These are phyloP conservation scores for Coelinius sp. DNA, from an alignment of 2,888 invertebrate genomes.

Conservation along the genomic window DNA sequence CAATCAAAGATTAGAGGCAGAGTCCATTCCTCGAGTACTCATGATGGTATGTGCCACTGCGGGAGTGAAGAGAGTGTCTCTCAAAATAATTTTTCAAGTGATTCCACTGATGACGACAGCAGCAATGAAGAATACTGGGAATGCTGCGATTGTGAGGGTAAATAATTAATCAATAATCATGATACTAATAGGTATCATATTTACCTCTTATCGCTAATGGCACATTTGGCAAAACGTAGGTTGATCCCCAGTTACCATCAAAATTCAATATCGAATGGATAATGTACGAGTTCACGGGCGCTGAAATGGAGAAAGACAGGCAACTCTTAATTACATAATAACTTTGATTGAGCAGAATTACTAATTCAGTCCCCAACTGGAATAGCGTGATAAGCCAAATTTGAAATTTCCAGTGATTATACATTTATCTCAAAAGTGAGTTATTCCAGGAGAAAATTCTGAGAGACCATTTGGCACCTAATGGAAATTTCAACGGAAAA, in stretches of 20 bases:
- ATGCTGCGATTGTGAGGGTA: constrained; percentile 53
- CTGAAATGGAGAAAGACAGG: constrained; percentile 68
- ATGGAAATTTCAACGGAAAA: too few species aligned
- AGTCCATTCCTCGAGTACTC: neutral
- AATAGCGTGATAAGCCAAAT: neutral
- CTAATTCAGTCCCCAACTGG: neutral
- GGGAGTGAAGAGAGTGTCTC: neutral
- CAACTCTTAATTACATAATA: neutral
- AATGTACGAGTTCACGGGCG: constrained; percentile 71
- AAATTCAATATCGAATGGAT: constrained; percentile 72
- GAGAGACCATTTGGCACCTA: too few species aligned
- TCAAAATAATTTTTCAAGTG: constrained; percentile 3
- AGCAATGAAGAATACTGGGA: constrained; percentile 59
- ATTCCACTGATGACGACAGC: constrained; percentile 40
- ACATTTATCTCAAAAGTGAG: too few species aligned
- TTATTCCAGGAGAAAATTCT: too few species aligned
- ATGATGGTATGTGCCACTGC: neutral
- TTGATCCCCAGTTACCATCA: constrained; percentile 57
- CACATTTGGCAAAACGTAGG: too few species aligned
- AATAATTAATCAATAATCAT: neutral
- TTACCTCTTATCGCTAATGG: too few species aligned
- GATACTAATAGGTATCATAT: neutral
- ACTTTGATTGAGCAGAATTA: neutral
- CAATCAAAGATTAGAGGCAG: neutral
- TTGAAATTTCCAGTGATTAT: too few species aligned